Base-by-base conservation (phyloP, 2,888 invertebrate species). In the Barypeithes pellucidus region DNA sequence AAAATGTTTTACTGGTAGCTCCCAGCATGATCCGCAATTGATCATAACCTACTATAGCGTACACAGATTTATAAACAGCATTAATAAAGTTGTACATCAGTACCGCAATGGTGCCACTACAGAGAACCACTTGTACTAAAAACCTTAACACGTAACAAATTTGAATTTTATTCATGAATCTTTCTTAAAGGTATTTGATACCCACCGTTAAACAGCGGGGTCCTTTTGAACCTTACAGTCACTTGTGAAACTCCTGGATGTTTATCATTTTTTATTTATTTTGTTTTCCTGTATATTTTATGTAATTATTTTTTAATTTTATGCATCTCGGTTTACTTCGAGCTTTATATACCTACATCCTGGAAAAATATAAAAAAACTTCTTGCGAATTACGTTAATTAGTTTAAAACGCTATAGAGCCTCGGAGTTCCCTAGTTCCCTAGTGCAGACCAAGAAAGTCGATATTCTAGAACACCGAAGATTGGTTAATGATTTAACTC, bases 91-190 rank as follows among this genome's bases (percentile, higher is more conserved):
- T 76, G 77, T 77, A 75, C 76, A 70, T 74, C 71, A 77, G 80
- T 80, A 79, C 78, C 78, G 77, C 77, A 77, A 74, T 65, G 65
- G 65, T 65, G 65, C 73, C 73, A 73, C 73, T 60, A 66, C 66
- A 77, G 80, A 76, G 78, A 76, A 76, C 69, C 57, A 75, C 73
- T 78, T 74, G 76, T 76, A 76, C 77, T 76, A 75, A 77, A 77
- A 79, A 75, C 78, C 79, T 83, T 82, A 81, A 83, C 82, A 82
- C 79, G 78, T 81, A 82, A 84, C 83, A 82, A 82, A 84, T 84
- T 81, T 81, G 81, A 82, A 82, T 83, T 82, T 83, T 83, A 84
- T 84, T 83, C 84, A 84, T 82, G 81, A 81, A 76, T 70, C 76
- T 79, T 80, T 79, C 80, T 79, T 81, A 82, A 82, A 80, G 81